Conservation (phyloP, 2,113 vertebrate genomes). For the Azemiops feae region DNA sequence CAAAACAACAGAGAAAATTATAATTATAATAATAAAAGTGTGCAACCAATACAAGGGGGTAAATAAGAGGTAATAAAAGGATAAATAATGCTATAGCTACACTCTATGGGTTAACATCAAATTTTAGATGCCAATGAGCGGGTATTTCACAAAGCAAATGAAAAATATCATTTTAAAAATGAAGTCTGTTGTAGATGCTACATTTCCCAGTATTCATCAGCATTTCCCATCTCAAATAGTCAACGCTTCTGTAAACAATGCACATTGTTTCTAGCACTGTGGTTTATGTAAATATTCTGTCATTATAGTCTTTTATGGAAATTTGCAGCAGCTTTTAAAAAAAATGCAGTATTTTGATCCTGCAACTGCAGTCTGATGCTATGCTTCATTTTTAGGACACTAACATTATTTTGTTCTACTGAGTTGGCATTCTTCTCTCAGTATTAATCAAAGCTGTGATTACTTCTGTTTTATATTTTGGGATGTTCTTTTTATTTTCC, state of each 20-base stretch:
- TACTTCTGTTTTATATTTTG: background rate
- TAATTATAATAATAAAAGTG: too few species aligned
- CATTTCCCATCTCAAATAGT: background rate
- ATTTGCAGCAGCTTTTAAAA: background rate
- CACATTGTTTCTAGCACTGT: background rate
- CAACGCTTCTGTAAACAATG: background rate
- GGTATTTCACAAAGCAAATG: background rate
- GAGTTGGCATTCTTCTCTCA: background rate
- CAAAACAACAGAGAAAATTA: too few species aligned
- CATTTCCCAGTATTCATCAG: background rate
- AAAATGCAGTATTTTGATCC: background rate
- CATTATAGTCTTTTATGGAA: background rate
- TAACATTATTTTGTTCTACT: background rate
- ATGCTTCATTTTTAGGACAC: background rate
- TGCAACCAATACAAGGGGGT: too few species aligned
- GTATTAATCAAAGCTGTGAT: background rate
- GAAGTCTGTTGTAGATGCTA: background rate
- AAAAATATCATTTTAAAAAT: background rate
- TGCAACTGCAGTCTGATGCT: background rate
- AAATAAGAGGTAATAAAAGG: too few species aligned
- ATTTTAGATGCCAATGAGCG: background rate
- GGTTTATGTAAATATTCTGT: background rate
- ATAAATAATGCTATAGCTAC: too few species aligned
- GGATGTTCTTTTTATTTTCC: background rate
- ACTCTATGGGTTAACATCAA: background rate